Evolutionary conservation across 1,140 invertebrate genomes (phyloP), one percentile per base, ranked within the genome.

Genomic region (Colletes latitarsis): DNA sequence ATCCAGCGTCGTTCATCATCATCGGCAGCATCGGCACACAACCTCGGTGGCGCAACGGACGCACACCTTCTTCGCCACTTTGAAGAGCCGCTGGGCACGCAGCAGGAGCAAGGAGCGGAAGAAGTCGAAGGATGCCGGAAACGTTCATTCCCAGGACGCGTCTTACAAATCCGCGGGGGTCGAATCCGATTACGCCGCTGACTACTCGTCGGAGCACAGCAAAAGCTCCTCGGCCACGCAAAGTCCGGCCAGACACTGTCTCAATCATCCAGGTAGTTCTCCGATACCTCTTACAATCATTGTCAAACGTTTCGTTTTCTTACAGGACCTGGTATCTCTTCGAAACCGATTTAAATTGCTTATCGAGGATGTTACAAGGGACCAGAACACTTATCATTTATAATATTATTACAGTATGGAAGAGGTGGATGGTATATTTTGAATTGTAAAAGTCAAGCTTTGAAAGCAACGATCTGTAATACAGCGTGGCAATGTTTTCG

Each of bases 201-300:
- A 96, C 92, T 95, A 96, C 84, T 96, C 96, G 57, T 96, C 95
- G 12, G 96, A 96, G 80, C 95, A 96, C 82, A 96, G 95, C 85
- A 90, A 88, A 82, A 93, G 92, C 75, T 96, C 95, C 62, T 95
- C 95, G 0, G 95, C 95, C 63, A 96, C 95, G 0, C 95, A 96
- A 84, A 96, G 95, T 85, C 96, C 96, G 0, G 93, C 95, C 12
- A 95, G 95, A 78, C 93, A 95, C 12, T 89, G 91, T 21, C 90
- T 94, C 73, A 91, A 91, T 92, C 90, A 93, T 86, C 89, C 94
- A 84, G 94, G 94, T 94, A 87, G 12, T 12, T 30, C 21, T 0
- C 43, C 43, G 43, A 46, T 46, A 0, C 43, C 9, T 46, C 3
- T 0, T 46, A 6, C 43, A 46, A 30, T 2, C 30, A 30, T 1